Base-by-base conservation (phyloP, 37 sponge, comb jelly and placozoan species). In the Chondrosia reniformis region DNA sequence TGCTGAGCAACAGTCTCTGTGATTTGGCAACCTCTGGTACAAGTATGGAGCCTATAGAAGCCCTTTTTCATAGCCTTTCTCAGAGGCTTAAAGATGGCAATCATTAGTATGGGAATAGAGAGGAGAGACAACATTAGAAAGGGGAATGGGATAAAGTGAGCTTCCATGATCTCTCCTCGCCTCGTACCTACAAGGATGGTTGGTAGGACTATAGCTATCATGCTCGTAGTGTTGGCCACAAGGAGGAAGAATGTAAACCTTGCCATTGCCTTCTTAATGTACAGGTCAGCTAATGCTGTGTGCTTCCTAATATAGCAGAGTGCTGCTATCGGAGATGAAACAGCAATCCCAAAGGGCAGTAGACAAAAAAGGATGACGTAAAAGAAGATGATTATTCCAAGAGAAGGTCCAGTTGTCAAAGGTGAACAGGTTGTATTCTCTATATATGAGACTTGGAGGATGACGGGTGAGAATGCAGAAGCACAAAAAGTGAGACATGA, bases 181-280 rank as follows among this genome's bases (percentile, higher is more conserved):
- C 31, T 33, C 4, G 66, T 21, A 2, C 34, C 66, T 9, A 64
- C 6, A 64, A 36, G 36, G 30, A 36, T 24, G 1, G 72, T 41
- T n/a, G n/a, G n/a, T 1, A 69, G n/a, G 24, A 40, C 43, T 1
- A 34, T 31, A 22, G 44, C 72, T 43, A 69, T 2, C 2, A 69
- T n/a, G 9, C 41, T 69, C 15, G 42, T 39, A 21, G 41, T 6
- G 3, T 34, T 21, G 15, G 44, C 72, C 17, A 69, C 42, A 25
- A 69, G 43, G 19, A 69, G 42, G 42, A 69, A 69, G 24, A 69
- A 6, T 34, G 72, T 21, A 21, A 69, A 69, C 24, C 36, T 36
- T 24, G 43, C 42, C 42, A 69, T 36, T 3, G 44, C 72, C 43
- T 69, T 69, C 72, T 69, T 69, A 40, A 69, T 34, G n/a, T 2